A percentile compares a stretch with the other conserved stretches of the same genome.
Evolutionary conservation across 2,797 vertebrate species (phyloP).

Genomic region (Micropoecilia bifurca): DNA sequence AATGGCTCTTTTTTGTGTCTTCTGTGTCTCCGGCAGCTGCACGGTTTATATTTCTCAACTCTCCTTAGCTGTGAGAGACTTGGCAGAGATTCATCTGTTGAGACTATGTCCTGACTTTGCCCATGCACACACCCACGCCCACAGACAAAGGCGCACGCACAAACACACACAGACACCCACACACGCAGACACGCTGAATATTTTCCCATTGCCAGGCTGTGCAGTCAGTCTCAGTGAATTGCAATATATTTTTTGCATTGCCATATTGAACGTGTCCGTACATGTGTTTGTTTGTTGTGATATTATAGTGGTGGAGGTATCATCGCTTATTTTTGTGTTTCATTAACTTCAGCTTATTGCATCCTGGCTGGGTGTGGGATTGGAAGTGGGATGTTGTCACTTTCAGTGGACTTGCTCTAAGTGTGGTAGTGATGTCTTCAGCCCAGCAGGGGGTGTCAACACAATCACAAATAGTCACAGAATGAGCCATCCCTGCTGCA

Average conservation of each 20-base stretch:
- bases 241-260: constrained; percentile 6
- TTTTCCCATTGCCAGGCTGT: constrained; percentile 20
- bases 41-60: constrained; percentile 64
- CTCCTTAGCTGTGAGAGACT: constrained; percentile 63
- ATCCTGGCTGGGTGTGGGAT: constrained; percentile 38
- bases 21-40: constrained; percentile 72
- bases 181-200: not conserved
- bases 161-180: not conserved
- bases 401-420: constrained; percentile 34
- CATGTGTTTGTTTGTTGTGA: constrained; percentile 31
- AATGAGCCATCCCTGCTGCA: constrained; percentile 67
- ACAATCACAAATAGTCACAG: constrained; percentile 76
- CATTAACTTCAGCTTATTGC: constrained; percentile 42
- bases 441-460: constrained; percentile 85
- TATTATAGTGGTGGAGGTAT: constrained; percentile 15
- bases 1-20: constrained; percentile 73
- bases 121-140: not conserved
- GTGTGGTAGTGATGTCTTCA: constrained; percentile 73
- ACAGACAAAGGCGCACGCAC: not conserved
- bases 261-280: constrained; percentile 8
- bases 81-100: constrained; percentile 62
- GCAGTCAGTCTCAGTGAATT: not conserved
- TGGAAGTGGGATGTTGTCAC: constrained; percentile 34
- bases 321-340: constrained; percentile 43
- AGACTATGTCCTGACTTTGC: constrained; percentile 41